Conservation (phyloP, 92 coral and sea anemone species). For the Epizoanthus fatuus region DNA sequence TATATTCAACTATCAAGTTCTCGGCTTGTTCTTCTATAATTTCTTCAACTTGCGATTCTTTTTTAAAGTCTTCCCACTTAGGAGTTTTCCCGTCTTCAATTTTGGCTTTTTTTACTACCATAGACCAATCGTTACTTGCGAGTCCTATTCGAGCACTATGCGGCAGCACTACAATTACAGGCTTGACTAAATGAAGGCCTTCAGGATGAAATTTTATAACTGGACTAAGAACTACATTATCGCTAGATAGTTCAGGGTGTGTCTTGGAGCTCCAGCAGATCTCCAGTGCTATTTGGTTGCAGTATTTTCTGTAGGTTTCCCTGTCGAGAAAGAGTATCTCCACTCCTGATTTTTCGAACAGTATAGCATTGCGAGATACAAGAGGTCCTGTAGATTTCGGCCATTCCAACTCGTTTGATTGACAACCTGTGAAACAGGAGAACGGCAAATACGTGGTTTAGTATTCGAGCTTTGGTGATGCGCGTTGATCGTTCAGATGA, state of each 20-base stretch:
- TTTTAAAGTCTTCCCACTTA: constrained; percentile 23
- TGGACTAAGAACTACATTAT: constrained; percentile 81
- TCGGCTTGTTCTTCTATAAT: not conserved
- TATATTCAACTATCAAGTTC: constrained; percentile 10
- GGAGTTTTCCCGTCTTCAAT: not conserved
- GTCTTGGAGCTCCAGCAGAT: constrained; percentile 12
- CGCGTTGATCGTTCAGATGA: no score
- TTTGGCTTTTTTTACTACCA: constrained; percentile 36
- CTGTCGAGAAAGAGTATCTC: constrained; percentile 16
- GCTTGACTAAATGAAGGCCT: constrained; percentile 25
- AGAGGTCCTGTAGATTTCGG: constrained; percentile 5
- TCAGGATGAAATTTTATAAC: constrained; percentile 66
- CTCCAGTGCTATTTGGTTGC: constrained; percentile 27
- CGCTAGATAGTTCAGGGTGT: constrained; percentile 5
- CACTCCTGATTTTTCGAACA: constrained; percentile 26
- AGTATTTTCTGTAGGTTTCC: constrained; percentile 12
- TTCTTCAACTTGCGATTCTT: not conserved
- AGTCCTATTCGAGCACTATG: constrained; percentile 71
- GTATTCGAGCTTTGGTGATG: not conserved
- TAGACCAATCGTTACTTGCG: constrained; percentile 57
- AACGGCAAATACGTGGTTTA: not conserved
- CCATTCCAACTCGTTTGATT: constrained; percentile 11
- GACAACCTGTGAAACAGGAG: constrained; percentile 1
- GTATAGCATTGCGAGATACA: constrained; percentile 16
- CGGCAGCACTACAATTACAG: constrained; percentile 56